These are phyloP conservation scores for Micronycteris hirsuta DNA, from an alignment of 2,113 vertebrate genomes.

Conservation along the genomic window DNA sequence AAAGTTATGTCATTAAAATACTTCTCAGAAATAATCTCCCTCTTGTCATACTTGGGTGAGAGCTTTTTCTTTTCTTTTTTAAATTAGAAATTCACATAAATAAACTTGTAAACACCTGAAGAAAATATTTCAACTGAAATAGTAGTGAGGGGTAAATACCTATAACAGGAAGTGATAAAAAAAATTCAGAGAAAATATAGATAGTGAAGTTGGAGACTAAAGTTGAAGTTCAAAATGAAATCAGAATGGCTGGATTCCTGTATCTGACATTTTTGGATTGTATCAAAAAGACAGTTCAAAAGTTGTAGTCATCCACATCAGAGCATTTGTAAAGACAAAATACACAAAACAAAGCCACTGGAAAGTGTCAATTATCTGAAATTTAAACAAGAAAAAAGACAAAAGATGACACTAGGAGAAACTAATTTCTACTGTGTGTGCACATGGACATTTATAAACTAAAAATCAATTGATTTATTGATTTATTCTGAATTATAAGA, in stretches of 20 bases:
- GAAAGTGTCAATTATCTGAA: conserved; percentile 3
- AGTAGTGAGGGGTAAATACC: neutral
- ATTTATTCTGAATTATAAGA: neutral
- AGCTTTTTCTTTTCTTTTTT: neutral
- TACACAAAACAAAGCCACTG: neutral
- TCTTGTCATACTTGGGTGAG: neutral
- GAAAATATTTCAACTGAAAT: neutral
- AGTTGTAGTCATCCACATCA: neutral
- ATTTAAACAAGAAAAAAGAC: conserved; percentile 43
- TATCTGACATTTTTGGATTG: neutral
- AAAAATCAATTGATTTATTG: neutral
- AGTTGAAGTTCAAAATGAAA: neutral
- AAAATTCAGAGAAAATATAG: neutral
- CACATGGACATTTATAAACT: neutral
- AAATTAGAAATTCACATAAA: neutral
- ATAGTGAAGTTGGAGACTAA: neutral
- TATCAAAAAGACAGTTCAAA: conserved; percentile 11
- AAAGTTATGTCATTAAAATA: neutral
- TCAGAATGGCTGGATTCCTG: neutral
- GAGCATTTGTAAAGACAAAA: conserved; percentile 35
- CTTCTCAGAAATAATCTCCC: neutral
- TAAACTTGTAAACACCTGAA: neutral
- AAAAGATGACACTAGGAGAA: neutral
- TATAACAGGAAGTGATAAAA: neutral
- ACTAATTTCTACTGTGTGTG: conserved; percentile 46